phyloP scores from a whole-genome alignment of 1,140 invertebrate species.

The Bombus confusus region DNA sequence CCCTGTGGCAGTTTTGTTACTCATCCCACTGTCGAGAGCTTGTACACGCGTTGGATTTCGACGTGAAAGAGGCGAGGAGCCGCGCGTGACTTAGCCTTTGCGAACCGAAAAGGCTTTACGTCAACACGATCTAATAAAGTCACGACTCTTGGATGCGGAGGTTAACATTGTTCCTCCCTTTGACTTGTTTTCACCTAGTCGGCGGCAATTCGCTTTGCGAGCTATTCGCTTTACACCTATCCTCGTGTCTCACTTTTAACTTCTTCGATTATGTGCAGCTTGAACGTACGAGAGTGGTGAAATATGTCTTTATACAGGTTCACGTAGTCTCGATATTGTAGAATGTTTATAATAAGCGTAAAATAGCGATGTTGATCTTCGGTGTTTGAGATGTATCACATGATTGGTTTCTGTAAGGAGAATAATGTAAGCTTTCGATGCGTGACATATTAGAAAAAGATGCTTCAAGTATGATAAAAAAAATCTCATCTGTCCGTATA shows the following conservation, averaged over 20 bases:
- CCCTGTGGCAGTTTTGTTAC: conserved; percentile 38
- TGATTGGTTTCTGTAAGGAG: too few relatives aligned
- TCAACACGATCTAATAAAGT: conserved; percentile 69
- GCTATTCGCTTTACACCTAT: conserved; percentile 24
- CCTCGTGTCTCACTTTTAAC: conserved; percentile 46
- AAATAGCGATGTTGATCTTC: too few relatives aligned
- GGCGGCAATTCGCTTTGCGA: conserved; percentile 42
- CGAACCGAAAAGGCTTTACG: conserved; percentile 50
- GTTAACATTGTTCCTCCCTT: conserved; percentile 67
- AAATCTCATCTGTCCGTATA: too few relatives aligned
- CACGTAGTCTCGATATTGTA: too few relatives aligned
- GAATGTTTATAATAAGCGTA: too few relatives aligned
- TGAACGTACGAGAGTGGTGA: too few relatives aligned
- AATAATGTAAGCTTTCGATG: too few relatives aligned
- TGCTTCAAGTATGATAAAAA: too few relatives aligned
- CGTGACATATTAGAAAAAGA: too few relatives aligned
- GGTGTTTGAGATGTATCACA: too few relatives aligned
- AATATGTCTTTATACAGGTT: too few relatives aligned
- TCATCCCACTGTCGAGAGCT: conserved; percentile 2
- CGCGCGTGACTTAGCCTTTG: conserved; percentile 43
- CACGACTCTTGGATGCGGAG: conserved; percentile 34
- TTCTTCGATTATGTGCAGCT: conserved; percentile 14
- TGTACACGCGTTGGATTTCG: conserved; percentile 52
- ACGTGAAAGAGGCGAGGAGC: conserved; percentile 55
- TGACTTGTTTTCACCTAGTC: conserved; percentile 64